Conservation (phyloP, 1,140 invertebrate species). For the Scaptomyza pallida region DNA sequence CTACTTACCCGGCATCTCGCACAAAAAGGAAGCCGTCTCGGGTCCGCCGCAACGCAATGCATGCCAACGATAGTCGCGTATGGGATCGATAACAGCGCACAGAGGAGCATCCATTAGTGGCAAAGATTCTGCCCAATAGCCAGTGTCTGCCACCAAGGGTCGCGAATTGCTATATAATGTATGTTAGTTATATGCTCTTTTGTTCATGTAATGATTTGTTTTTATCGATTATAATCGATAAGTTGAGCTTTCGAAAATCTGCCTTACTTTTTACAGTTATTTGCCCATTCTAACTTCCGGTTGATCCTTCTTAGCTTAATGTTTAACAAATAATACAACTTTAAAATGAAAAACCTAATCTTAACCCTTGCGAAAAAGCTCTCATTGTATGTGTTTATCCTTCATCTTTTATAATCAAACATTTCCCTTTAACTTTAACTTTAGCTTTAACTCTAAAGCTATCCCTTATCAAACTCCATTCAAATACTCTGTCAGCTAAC, state of each 20-base stretch:
- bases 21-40: constrained; percentile 89
- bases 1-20: constrained; percentile 88
- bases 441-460: background rate
- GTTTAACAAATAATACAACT: no score
- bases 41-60: constrained; percentile 89
- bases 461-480: background rate
- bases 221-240: background rate
- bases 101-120: constrained; percentile 85
- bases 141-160: constrained; percentile 86
- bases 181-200: background rate
- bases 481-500: background rate
- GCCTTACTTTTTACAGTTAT: no score
- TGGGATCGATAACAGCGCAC: constrained; percentile 89
- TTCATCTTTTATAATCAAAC: no score
- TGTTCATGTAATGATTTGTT: no score
- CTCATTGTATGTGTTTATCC: no score
- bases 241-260: no score
- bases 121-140: constrained; percentile 87
- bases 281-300: no score
- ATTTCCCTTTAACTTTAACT: no score
- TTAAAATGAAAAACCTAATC: no score
- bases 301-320: no score
- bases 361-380: no score
- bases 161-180: constrained; percentile 78
- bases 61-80: constrained; percentile 89